phyloP scores from a whole-genome alignment of 1,140 invertebrate species.

The Acromyrmex echinatior region DNA sequence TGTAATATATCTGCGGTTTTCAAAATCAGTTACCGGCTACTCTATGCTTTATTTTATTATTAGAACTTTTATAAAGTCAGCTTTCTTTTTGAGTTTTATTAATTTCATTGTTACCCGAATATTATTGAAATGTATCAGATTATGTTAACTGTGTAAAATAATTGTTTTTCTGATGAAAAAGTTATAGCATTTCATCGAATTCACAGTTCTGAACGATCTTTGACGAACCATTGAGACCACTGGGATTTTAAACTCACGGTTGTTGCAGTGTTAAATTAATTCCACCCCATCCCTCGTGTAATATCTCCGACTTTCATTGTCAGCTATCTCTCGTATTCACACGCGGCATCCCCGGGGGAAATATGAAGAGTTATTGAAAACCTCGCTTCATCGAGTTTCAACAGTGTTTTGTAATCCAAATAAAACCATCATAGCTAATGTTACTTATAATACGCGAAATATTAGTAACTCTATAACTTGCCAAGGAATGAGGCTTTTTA shows the following conservation, averaged over 20 bases:
- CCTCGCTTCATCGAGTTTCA: constrained; percentile 39
- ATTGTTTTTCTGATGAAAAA: neutral
- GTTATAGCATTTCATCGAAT: neutral
- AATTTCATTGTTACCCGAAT: neutral
- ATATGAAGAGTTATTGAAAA: constrained; percentile 61
- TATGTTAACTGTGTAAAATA: neutral
- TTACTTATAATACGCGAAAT: constrained; percentile 4
- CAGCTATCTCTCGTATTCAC: constrained; percentile 18
- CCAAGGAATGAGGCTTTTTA: neutral
- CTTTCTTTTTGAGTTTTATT: constrained; percentile 2
- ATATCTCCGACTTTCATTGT: constrained; percentile 56
- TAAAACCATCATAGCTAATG: constrained; percentile 9
- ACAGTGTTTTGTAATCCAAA: constrained; percentile 22
- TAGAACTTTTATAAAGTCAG: constrained; percentile 5
- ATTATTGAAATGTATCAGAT: neutral
- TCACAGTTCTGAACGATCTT: constrained; percentile 5
- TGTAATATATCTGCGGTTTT: neutral
- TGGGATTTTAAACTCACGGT: constrained; percentile 32
- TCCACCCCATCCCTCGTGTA: constrained; percentile 20
- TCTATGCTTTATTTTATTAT: neutral
- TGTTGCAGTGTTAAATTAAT: constrained; percentile 45
- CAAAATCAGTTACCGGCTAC: neutral
- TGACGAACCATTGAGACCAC: neutral
- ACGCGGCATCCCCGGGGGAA: constrained; percentile 17
- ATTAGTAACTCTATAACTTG: constrained; percentile 1